A percentile compares a stretch with the other conserved stretches of the same genome.
Conservation (phyloP, 2,797 vertebrate genomes). For the Glossophaga mutica region DNA sequence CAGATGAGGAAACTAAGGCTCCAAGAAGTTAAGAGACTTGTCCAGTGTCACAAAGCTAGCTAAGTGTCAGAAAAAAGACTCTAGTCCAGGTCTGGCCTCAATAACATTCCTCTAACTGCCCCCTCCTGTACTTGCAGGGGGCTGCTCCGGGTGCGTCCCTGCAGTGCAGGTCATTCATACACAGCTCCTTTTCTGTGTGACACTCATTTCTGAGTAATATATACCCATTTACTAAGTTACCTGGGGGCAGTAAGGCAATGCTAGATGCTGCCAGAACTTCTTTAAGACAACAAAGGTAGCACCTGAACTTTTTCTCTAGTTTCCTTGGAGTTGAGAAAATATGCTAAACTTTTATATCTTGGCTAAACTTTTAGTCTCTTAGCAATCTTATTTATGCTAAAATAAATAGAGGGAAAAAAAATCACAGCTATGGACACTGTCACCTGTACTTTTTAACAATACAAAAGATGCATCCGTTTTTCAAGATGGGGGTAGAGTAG, state of each 20-base stretch:
- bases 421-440: not conserved
- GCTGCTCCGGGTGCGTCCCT: not conserved
- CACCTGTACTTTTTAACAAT: not conserved
- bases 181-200: not conserved
- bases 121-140: accelerated
- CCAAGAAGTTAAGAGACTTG: not conserved
- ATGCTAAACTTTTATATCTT: not conserved
- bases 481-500: not conserved
- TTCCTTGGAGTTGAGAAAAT: not conserved
- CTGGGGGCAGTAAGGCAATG: not conserved
- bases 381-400: not conserved
- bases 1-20: not conserved
- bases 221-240: not conserved
- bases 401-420: not conserved
- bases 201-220: not conserved
- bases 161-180: not conserved
- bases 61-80: not conserved
- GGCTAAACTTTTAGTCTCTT: not conserved
- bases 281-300: not conserved
- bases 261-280: not conserved
- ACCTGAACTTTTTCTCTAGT: not conserved
- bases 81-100: not conserved
- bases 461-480: not conserved
- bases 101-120: not conserved
- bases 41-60: not conserved